phyloP scores from a whole-genome alignment of 1,140 invertebrate species.

The Anastatus disparis region DNA sequence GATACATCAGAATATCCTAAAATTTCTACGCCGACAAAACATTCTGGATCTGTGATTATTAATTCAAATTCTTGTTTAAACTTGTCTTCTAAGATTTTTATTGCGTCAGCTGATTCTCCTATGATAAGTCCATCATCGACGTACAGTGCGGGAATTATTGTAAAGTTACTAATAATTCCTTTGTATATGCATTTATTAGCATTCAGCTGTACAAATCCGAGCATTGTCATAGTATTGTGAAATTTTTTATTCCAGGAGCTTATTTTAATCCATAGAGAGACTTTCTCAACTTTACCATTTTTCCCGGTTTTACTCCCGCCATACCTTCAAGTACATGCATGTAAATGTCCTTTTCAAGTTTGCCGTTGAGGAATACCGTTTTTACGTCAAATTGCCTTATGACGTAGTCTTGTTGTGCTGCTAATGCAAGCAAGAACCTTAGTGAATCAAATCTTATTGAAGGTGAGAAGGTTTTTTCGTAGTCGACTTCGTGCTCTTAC shows the following conservation, averaged over 20 bases:
- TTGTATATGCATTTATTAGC: not conserved
- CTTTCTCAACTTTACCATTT: constrained; percentile 41
- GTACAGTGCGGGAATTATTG: not conserved
- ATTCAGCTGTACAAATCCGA: not conserved
- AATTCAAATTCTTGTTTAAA: not conserved
- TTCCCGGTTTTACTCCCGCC: constrained; percentile 21
- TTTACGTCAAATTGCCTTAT: constrained; percentile 37
- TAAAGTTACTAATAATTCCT: not conserved
- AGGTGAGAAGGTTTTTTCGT: constrained; percentile 27
- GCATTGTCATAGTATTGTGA: not conserved
- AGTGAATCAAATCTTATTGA: constrained; percentile 27
- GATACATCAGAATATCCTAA: not conserved
- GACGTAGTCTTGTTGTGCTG: constrained; percentile 3
- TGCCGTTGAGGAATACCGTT: constrained; percentile 50
- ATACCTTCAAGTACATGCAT: constrained; percentile 53
- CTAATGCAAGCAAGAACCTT: constrained; percentile 15
- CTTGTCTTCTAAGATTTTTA: not conserved
- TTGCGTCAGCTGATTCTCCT: too few species aligned
- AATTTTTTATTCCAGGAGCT: constrained; percentile 37
- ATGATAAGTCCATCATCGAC: too few species aligned
- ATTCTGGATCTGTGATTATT: not conserved
- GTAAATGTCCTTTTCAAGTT: constrained; percentile 48
- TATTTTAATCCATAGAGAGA: constrained; percentile 48
- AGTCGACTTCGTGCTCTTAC: constrained; percentile 9
- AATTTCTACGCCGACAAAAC: too few species aligned